Base-by-base conservation (phyloP, 2,113 vertebrate species). In the Eonycteris spelaea region DNA sequence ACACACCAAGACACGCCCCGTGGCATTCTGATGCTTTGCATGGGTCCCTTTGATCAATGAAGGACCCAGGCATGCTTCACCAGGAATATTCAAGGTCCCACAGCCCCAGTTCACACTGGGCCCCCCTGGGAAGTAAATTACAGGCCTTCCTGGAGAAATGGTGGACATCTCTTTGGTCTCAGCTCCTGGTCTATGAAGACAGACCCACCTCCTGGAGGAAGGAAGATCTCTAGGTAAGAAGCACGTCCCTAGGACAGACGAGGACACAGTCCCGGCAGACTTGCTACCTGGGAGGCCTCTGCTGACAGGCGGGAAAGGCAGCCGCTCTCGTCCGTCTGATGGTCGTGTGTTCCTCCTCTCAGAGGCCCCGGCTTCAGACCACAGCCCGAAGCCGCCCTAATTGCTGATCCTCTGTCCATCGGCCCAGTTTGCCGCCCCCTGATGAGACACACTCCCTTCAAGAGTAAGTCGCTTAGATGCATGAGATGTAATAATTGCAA, bases 11-110 rank as follows among this genome's bases (percentile, higher is more conserved):
- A 77, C 19, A 14, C 9, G 6, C 1, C 61, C 24, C 12, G 6
- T 0, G 4, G 43, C 40, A 11, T 5, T 15, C 0, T 18, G 28
- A 71, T 61, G 26, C 22, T 38, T 6, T 18, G 3, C 13, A 22
- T 21, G 16, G 7, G 10, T 28, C 35, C 15, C 2, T 40, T n/a
- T 45, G 35, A 55, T 35, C 61, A 16, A 33, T 33, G 4, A 7
- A 33, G 63, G 68, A 11, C 35, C 71, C 53, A 30, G 26, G 79
- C 2, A 24, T 9, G 5, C 67, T 59, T 19, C 11, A 22, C 16
- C 33, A 40, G 48, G 65, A 26, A 48, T 59, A 38, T 4, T 30
- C 21, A 33, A 30, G 48, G 61, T 15, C 26, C 12, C 11, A 0
- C 19, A 3, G 16, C 30, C 77, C 61, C 33, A 53, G 63, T 5